Base-by-base conservation (phyloP, 2,113 vertebrate genomes). In the Daphoenositta chrysoptera region DNA sequence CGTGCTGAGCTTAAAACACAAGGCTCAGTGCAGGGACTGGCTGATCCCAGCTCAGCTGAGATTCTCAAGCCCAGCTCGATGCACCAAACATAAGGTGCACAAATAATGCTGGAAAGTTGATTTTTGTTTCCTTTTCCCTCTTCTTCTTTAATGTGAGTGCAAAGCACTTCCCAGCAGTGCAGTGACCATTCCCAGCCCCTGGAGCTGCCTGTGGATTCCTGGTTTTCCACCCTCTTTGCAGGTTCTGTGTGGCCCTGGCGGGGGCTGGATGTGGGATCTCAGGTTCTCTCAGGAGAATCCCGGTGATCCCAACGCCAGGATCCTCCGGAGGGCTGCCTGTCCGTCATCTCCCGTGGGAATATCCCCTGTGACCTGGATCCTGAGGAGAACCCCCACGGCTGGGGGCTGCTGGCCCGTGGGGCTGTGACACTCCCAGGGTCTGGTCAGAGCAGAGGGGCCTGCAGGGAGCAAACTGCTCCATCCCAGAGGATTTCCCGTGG, bases 361-460 rank as follows among this genome's bases (percentile, higher is more conserved):
- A 7, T 12, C 16, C 51, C 0, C 0, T 28, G 3, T 2, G 12
- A 6, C 18, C 44, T 1, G 13, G 47, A 8, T 6, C 15, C 23
- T 4, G 2, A 22, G 10, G 8, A 50, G 53, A 15, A 6, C 26
- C 27, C 6, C 40, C 16, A 5, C 2, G 51, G 33, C 37, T 28
- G 53, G 26, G 28, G 21, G 17, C 30, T 37, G 44, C 57, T 31
- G 15, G 26, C 24, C 48, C 4, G 1, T 4, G 17, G 60, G 45
- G 60, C 87, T 5, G 5, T 0, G 20, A 47, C 65, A 33, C 50
- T 64, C 30, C 66, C 56, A 56, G 71, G 3, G 0, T 18, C 40
- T 61, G 85, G 6, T 6, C 53, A 42, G 63, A 54, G 72, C 81
- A 68, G 71, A 33, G 1, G 4, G 58, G 64, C 17, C 53, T 76